Conservation (phyloP, 2,797 vertebrate species). For the Percopsis omiscomaycus region DNA sequence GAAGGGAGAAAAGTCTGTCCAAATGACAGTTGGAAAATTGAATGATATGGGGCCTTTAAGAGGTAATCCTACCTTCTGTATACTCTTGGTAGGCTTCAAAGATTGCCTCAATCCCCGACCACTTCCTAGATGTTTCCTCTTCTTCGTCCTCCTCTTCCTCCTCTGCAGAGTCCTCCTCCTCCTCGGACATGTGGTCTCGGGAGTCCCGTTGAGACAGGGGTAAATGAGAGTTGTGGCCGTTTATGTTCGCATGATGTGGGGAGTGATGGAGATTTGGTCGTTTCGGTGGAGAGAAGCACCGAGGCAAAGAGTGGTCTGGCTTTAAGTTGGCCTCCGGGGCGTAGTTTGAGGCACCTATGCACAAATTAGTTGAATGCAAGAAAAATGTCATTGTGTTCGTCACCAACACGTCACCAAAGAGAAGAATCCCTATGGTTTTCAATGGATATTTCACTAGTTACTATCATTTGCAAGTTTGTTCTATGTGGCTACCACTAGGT, state of each 20-base stretch:
- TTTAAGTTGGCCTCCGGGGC: slow-evolving; percentile 60
- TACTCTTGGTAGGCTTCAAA: slow-evolving; percentile 91
- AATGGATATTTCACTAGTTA: background rate
- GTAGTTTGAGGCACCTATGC: slow-evolving; percentile 58
- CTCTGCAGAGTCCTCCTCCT: slow-evolving; percentile 44
- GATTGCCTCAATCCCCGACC: slow-evolving; percentile 90
- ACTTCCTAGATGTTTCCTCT: slow-evolving; percentile 80
- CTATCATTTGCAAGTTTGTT: background rate
- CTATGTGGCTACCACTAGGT: slow-evolving; percentile 46
- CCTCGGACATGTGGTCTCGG: slow-evolving; percentile 53
- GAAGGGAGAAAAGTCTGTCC: too few relatives aligned
- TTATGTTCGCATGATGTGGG: slow-evolving; percentile 49
- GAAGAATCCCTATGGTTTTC: background rate
- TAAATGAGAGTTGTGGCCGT: slow-evolving; percentile 31
- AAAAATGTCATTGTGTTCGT: slow-evolving; percentile 8
- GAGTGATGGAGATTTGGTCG: slow-evolving; percentile 56
- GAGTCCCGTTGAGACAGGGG: slow-evolving; percentile 61
- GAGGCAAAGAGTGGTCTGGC: slow-evolving; percentile 75
- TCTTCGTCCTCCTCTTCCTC: slow-evolving; percentile 73
- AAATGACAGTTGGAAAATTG: too few relatives aligned
- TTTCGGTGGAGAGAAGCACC: slow-evolving; percentile 82
- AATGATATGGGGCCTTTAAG: too few relatives aligned
- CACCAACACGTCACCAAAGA: background rate
- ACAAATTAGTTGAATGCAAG: slow-evolving; percentile 16
- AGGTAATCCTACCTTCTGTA: slow-evolving; percentile 79